Conservation (phyloP, 2,113 vertebrate genomes). For the Caranx melampygus region DNA sequence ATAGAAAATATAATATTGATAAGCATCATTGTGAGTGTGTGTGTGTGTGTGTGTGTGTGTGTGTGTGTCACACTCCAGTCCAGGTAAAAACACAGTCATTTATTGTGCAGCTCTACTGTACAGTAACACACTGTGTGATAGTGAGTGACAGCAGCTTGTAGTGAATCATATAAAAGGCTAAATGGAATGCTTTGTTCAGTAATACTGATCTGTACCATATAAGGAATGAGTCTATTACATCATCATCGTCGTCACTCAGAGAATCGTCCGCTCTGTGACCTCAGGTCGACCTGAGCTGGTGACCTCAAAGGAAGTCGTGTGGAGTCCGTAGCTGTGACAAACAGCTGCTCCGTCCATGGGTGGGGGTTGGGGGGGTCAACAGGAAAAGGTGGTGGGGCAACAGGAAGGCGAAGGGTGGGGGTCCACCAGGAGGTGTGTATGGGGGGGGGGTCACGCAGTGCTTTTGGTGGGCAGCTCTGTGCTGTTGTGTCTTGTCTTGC, state of each 20-base stretch:
- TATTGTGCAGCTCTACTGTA: constrained; percentile 83
- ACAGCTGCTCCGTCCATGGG: not conserved
- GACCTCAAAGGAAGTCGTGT: constrained; percentile 40
- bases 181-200: constrained; percentile 85
- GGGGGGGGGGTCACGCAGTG: constrained; percentile 72
- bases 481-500: constrained; percentile 99
- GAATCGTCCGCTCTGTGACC: constrained; percentile 63
- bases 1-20: too few species aligned
- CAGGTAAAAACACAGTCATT: constrained; percentile 82
- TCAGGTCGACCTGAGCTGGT: constrained; percentile 45
- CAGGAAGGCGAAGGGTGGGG: too few species aligned
- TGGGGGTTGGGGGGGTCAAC: not conserved
- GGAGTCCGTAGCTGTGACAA: constrained; percentile 34
- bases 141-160: constrained; percentile 79
- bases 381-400: not conserved
- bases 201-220: constrained; percentile 85
- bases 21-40: too few species aligned
- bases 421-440: too few species aligned
- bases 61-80: constrained; percentile 19
- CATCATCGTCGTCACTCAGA: constrained; percentile 27
- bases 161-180: constrained; percentile 75
- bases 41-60: too few species aligned
- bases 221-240: constrained; percentile 68
- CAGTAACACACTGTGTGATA: constrained; percentile 71
- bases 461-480: constrained; percentile 93